phyloP scores from a whole-genome alignment of 2,113 vertebrate species.

The Macrotus californicus region DNA sequence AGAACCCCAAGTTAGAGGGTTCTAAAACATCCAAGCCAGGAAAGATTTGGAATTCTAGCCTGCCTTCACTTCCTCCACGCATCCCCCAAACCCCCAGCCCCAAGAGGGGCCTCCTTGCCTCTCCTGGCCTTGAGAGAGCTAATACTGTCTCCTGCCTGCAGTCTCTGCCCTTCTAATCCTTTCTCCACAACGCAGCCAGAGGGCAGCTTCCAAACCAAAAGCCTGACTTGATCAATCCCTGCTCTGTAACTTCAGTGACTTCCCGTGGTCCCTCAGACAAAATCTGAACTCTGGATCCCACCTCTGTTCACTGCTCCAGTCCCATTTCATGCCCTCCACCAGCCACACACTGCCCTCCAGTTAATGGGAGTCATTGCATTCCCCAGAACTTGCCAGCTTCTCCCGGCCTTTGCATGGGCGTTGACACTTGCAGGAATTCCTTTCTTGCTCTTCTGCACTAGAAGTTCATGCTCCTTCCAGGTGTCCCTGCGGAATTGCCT shows the following conservation, averaged over 20 bases:
- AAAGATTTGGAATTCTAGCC: not conserved
- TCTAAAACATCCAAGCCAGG: not conserved
- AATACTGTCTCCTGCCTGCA: not conserved
- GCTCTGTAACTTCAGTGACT: not conserved
- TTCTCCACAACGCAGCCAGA: not conserved
- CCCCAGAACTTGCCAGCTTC: not conserved
- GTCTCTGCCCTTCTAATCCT: not conserved
- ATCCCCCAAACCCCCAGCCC: not conserved
- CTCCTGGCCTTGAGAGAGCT: not conserved
- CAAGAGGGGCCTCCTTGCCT: not conserved
- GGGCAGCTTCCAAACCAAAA: not conserved
- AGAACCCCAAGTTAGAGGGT: not conserved
- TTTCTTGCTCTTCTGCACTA: not conserved
- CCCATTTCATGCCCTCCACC: no score
- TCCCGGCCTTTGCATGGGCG: not conserved
- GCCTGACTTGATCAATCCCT: not conserved
- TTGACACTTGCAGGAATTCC: not conserved
- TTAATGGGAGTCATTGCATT: fast-evolving
- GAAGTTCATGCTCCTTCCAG: not conserved
- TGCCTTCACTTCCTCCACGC: not conserved
- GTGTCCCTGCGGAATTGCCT: fast-evolving
- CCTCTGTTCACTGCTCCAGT: fast-evolving
- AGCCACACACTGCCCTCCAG: not conserved
- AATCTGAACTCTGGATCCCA: not conserved
- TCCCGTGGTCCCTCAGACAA: not conserved